Evolutionary conservation across 2,113 vertebrate species (phyloP), one percentile per base, ranked within the genome.

Genomic region (Campylomormyrus tamandua): DNA sequence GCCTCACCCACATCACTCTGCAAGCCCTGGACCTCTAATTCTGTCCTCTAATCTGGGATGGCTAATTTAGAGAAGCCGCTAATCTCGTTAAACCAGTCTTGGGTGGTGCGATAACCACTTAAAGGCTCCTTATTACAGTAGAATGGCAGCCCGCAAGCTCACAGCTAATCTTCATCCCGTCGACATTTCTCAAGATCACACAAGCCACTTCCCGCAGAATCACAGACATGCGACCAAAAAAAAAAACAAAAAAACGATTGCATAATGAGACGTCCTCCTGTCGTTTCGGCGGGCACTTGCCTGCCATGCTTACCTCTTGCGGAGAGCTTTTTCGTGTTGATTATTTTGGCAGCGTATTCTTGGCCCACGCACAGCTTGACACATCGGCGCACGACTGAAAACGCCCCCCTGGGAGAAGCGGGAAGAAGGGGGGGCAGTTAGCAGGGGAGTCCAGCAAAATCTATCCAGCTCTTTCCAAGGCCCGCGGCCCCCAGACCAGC

Each of bases 251-350:
- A 56, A 66, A 11, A 66, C 0, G 17, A 80, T 42, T 42, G 31
- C 74, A 42, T 80, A 80, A 80, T 80, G n/a, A 80, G n/a, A 8
- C n/a, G 24, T 35, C 17, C 27, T 42, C 8, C 46, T n/a, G 4
- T 42, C 21, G n/a, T 27, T 89, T 17, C 62, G 39, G 10, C 80
- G 31, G 39, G 27, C 70, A 35, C 48, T 19, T 17, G 42, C 45
- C 49, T 53, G 49, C 45, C 27, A 13, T 50, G 39, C 96, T 95
- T 96, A 99, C 98, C 98, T 98, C 98, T 96, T 90, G 98, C 98
- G 0, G 98, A 98, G 87, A 99, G 96, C 94, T 98, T 99, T 97
- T 99, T 99, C 94, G 98, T 99, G 96, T 99, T 99, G 96, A 99
- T 99, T 93, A 99, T 99, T 97, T 99, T 99, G 92, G 98, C 98